Evolutionary conservation across 1,140 invertebrate species (phyloP), one percentile per base, ranked within the genome.

Genomic region (Lucilia sericata): DNA sequence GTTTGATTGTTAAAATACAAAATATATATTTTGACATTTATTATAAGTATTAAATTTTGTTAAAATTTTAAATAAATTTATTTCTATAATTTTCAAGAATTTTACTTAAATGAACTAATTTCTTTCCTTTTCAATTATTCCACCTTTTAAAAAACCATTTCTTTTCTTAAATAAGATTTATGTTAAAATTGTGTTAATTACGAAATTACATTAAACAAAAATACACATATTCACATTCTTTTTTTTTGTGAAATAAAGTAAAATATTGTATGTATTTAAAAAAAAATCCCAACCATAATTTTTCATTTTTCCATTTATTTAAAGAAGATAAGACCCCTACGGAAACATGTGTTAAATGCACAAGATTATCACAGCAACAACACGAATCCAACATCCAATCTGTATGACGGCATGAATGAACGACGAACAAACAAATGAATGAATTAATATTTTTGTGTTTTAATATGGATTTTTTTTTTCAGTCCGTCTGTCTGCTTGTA

Each of bases 261-360:
- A 30, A 10, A 42, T 42, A 42, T 42, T 42, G 42, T 42, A 42
- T 42, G 5, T 42, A 42, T 12, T 55, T 70, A 19, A 25, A 21
- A 19, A 70, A 21, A 70, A 70, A 70, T 70, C 65, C 60, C n/a
- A 70, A 5, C 19, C 65, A 70, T 21, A 70, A 70, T 70, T 70
- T 70, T 70, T 70, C 19, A 70, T 70, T 70, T 70, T 70, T 70
- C n/a, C 65, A 21, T 60, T 60, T 60, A 60, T 60, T 60, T 14
- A 60, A 42, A 42, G 25, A 60, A 60, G 65, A 70, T 70, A 70
- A 70, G 65, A 70, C 65, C 65, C 65, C 65, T 70, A 70, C 65
- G 65, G 65, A 70, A 70, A 70, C 65, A 70, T 70, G 19, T 70
- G 65, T 70, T 70, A 70, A 70, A 70, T 70, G n/a, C 65, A 21